Evolutionary conservation across 2,888 invertebrate genomes (phyloP).

Genomic region (Carabus problematicus): DNA sequence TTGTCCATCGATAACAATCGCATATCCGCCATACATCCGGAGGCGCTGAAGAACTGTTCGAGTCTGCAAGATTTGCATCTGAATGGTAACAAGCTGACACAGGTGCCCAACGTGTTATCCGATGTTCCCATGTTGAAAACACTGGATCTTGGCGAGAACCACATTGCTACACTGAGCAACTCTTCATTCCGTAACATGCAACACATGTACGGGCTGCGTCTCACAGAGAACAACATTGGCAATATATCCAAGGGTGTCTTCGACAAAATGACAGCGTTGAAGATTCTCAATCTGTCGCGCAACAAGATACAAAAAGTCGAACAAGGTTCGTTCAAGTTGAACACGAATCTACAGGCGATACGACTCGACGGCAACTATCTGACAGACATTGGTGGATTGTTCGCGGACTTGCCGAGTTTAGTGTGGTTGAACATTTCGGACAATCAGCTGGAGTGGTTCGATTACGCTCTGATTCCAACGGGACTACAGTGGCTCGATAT

Average conservation of each 20-base stretch:
- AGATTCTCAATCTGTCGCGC: slow-evolving; percentile 82
- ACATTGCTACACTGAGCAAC: slow-evolving; percentile 78
- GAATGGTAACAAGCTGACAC: slow-evolving; percentile 79
- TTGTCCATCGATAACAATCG: slow-evolving; percentile 82
- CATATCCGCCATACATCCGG: slow-evolving; percentile 75
- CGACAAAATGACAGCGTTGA: slow-evolving; percentile 77
- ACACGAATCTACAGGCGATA: slow-evolving; percentile 79
- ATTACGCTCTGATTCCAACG: slow-evolving; percentile 85
- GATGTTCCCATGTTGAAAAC: slow-evolving; percentile 79
- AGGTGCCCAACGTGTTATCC: slow-evolving; percentile 76
- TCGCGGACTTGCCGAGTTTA: slow-evolving; percentile 80
- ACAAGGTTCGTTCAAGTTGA: slow-evolving; percentile 79
- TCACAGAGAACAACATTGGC: slow-evolving; percentile 85
- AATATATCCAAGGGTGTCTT: slow-evolving; percentile 82
- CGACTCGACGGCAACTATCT: slow-evolving; percentile 83
- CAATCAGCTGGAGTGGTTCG: slow-evolving; percentile 83
- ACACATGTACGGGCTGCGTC: slow-evolving; percentile 79
- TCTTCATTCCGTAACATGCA: slow-evolving; percentile 82
- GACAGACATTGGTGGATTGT: slow-evolving; percentile 79
- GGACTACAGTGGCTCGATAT: slow-evolving; percentile 86
- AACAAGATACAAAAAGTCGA: slow-evolving; percentile 83
- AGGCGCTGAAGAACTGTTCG: slow-evolving; percentile 79
- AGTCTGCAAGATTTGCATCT: slow-evolving; percentile 82
- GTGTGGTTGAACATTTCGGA: slow-evolving; percentile 88
- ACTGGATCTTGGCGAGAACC: slow-evolving; percentile 85